These are phyloP conservation scores for Hirtodrosophila histrioides DNA, from an alignment of 2,888 invertebrate species.

Conservation along the genomic window DNA sequence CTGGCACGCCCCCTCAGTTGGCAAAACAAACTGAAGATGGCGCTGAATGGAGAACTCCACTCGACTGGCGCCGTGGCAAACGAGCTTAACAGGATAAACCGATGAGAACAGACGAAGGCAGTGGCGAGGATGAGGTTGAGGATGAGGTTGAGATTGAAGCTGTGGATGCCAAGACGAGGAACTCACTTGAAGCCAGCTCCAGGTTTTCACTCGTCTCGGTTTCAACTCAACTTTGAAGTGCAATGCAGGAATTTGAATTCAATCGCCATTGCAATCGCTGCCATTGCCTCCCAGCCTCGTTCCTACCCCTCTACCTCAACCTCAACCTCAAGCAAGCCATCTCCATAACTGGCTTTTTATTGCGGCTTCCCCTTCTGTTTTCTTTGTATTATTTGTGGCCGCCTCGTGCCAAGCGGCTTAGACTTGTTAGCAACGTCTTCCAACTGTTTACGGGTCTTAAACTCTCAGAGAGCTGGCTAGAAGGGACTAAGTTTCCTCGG, in stretches of 20 bases:
- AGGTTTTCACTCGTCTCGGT: slow-evolving; percentile 40
- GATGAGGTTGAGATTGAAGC: slow-evolving; percentile 4
- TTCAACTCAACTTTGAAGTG: slow-evolving; percentile 69
- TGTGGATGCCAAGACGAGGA: slow-evolving; percentile 11
- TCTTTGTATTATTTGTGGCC: slow-evolving; percentile 36
- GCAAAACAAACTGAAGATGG: slow-evolving; percentile 38
- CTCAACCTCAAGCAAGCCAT: not conserved
- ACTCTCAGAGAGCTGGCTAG: not conserved
- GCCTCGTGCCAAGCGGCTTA: slow-evolving; percentile 44
- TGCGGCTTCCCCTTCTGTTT: slow-evolving; percentile 29
- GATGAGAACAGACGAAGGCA: slow-evolving; percentile 41
- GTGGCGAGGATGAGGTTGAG: not conserved
- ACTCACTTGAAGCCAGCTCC: slow-evolving; percentile 47
- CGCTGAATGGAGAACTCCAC: slow-evolving; percentile 44
- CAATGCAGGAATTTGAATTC: slow-evolving; percentile 69
- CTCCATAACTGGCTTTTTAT: slow-evolving; percentile 44
- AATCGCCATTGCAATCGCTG: slow-evolving; percentile 64
- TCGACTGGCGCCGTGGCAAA: slow-evolving; percentile 62
- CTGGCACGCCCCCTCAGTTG: slow-evolving; percentile 22
- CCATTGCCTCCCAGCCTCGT: slow-evolving; percentile 9
- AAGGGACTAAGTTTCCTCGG: not conserved
- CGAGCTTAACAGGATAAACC: slow-evolving; percentile 70
- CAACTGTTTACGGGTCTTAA: slow-evolving; percentile 50
- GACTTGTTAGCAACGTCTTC: slow-evolving; percentile 67
- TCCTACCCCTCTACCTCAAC: not conserved